Evolutionary conservation across 2,113 vertebrate species (phyloP).

Genomic region (Balaenoptera acutorostrata): DNA sequence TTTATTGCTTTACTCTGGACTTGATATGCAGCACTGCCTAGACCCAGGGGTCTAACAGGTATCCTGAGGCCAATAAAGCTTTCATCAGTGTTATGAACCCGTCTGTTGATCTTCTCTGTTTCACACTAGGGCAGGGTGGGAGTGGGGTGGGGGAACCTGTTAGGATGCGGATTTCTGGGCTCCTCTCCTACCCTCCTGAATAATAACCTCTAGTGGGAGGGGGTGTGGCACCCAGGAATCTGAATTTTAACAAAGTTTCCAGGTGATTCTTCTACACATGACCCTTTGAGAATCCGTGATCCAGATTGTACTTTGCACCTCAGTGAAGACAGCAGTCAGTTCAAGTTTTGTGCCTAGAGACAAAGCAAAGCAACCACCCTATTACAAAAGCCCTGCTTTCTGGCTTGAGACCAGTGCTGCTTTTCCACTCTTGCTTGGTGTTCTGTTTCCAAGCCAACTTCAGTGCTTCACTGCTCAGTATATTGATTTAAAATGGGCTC

Average conservation of each 20-base stretch:
- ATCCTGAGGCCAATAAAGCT: neutral
- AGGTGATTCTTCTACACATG: neutral
- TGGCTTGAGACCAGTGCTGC: neutral
- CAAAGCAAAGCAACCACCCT: neutral
- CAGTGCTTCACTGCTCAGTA: neutral
- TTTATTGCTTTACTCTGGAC: neutral
- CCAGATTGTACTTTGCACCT: neutral
- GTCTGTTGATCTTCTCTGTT: neutral
- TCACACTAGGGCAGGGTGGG: neutral
- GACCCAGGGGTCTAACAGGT: neutral
- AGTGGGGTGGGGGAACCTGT: neutral
- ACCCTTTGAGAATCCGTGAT: neutral
- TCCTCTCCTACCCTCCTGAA: neutral
- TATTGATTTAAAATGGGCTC: conserved; percentile 32
- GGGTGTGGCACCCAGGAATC: neutral
- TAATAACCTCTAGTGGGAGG: neutral
- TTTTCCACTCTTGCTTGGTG: neutral
- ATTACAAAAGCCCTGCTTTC: neutral
- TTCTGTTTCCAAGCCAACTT: neutral
- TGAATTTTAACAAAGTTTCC: neutral
- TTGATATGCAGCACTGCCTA: neutral
- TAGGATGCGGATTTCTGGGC: neutral
- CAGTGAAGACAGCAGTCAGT: neutral
- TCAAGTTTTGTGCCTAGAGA: neutral
- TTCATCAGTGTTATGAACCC: neutral